Conservation (phyloP, 2,797 vertebrate species). For the Nothura maculosa region DNA sequence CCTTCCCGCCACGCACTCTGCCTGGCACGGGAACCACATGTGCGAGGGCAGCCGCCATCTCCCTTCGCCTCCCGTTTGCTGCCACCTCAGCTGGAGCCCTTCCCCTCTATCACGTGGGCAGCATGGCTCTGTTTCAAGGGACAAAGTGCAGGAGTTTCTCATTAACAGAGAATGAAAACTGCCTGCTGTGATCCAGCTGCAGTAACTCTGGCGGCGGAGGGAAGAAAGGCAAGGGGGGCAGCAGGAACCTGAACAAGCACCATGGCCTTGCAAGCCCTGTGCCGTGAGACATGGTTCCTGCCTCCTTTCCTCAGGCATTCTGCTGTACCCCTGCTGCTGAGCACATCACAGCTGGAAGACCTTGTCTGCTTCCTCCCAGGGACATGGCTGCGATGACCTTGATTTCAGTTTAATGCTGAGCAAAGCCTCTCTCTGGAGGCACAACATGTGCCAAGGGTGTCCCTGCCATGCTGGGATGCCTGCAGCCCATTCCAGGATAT, state of each 20-base stretch:
- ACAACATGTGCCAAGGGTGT: rapidly evolving
- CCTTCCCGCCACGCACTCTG: background rate
- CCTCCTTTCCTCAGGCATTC: background rate
- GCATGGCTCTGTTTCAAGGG: constrained; percentile 63
- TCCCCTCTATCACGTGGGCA: constrained; percentile 40
- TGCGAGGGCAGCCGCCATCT: background rate
- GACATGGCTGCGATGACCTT: background rate
- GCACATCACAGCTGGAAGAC: rapidly evolving
- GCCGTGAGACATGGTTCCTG: rapidly evolving
- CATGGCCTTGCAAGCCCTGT: background rate
- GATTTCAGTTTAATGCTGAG: rapidly evolving
- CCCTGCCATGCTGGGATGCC: background rate
- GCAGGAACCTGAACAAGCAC: background rate
- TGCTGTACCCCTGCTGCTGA: background rate
- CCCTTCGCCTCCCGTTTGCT: background rate
- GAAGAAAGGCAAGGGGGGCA: background rate
- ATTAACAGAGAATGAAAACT: constrained; percentile 76
- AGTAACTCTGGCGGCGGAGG: background rate
- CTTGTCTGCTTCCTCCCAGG: background rate
- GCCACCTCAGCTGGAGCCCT: background rate
- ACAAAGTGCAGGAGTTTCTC: constrained; percentile 84
- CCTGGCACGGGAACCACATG: background rate
- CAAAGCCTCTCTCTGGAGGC: background rate
- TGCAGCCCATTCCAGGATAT: background rate
- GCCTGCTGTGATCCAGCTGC: constrained; percentile 65